Evolutionary conservation across 2,113 vertebrate genomes (phyloP), one percentile per base, ranked within the genome.

Genomic region (Gavialis gangeticus): DNA sequence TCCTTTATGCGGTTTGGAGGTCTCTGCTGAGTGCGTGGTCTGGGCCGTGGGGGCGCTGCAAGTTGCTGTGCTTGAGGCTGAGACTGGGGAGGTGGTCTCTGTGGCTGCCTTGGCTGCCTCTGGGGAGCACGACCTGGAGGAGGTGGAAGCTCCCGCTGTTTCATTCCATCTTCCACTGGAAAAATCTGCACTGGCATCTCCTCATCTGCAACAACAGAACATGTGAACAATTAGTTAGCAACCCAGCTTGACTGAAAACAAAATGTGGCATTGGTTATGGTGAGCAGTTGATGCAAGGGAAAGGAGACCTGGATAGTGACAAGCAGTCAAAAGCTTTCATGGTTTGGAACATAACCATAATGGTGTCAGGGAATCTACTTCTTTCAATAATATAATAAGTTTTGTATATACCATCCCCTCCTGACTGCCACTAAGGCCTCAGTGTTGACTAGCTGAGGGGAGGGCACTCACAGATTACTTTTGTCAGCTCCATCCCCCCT

Each of bases 201-300:
- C 54, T 95, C 93, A 0, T 58, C 97, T 97, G 96, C 82, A 97
- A 91, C 0, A 0, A 87, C 24, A 95, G 18, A 46, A 92, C 24
- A 2, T 34, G 1, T 24, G 12, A 25, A 0, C 22, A 0, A 1
- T 95, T 69, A 92, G 24, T 17, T 21, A 4, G 0, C 0, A 11
- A 1, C 7, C 62, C n/a, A 18, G 15, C 16, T 24, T 0, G 4
- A 55, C n/a, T 75, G 8, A 69, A 77, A 55, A 67, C 5, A 27
- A 15, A 63, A 78, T 13, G 18, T 17, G 24, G 19, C 10, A n/a
- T 10, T 55, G 14, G 18, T 62, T 24, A 56, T 30, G 19, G 4
- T 8, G 2, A 34, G 8, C 10, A 54, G 15, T 0, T 12, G 34
- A 30, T 7, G 46, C 19, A 19, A 2, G 9, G 3, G 54, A 28